These are phyloP conservation scores for Galendromus occidentalis DNA, from an alignment of 1,140 invertebrate species.

Conservation along the genomic window DNA sequence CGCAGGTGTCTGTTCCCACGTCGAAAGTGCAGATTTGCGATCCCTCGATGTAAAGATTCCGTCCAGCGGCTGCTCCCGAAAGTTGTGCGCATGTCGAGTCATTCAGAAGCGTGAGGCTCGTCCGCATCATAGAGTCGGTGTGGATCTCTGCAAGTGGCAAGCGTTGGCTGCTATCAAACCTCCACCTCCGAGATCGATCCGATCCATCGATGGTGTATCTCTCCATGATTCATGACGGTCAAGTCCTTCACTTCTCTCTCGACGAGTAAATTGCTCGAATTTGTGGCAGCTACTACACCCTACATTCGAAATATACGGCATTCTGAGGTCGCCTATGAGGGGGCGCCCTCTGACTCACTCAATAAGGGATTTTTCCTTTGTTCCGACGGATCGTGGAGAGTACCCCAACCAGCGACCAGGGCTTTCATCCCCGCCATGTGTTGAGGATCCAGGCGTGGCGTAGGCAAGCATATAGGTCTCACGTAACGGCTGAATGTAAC, in stretches of 20 bases:
- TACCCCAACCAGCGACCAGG: background rate
- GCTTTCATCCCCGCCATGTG: background rate
- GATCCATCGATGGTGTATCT: background rate
- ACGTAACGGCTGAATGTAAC: background rate
- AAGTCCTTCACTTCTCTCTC: background rate
- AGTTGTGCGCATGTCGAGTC: background rate
- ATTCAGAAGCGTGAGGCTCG: background rate
- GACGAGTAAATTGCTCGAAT: background rate
- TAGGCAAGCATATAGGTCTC: background rate
- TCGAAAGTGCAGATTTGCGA: background rate
- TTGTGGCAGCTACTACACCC: no score
- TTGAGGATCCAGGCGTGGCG: background rate
- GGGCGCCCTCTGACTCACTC: background rate
- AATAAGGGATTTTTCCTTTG: background rate
- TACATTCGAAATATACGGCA: background rate
- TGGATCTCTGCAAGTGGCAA: background rate
- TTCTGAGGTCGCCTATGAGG: background rate
- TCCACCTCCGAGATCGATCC: no score
- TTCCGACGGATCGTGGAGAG: background rate
- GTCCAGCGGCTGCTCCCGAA: background rate
- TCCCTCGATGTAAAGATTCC: background rate
- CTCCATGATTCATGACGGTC: background rate
- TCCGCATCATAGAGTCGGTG: background rate
- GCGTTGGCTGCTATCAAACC: no score
- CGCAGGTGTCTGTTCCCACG: background rate